These are phyloP conservation scores for Antigone vipio DNA, from an alignment of 2,113 vertebrate genomes.

Conservation along the genomic window DNA sequence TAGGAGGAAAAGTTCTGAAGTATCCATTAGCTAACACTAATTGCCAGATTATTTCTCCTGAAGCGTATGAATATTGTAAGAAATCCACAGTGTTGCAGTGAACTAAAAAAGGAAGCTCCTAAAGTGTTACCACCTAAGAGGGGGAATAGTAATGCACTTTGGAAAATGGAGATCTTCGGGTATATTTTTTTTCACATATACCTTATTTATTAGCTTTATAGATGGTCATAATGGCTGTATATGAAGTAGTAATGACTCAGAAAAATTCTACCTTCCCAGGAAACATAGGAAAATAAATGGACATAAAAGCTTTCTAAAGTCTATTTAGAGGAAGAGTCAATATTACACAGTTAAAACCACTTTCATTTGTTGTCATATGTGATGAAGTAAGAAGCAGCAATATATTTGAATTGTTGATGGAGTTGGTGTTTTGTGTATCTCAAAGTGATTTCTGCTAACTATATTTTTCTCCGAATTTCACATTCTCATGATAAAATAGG, in stretches of 20 bases:
- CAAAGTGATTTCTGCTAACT: neutral
- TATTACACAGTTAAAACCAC: neutral
- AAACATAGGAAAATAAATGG: neutral
- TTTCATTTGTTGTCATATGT: neutral
- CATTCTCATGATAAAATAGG: neutral
- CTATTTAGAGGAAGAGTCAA: neutral
- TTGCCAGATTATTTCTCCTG: neutral
- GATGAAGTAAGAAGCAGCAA: neutral
- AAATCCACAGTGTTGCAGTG: neutral
- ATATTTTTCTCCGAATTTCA: neutral
- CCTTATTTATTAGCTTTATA: neutral
- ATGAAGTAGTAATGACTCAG: neutral
- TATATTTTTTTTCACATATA: neutral
- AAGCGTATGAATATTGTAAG: neutral
- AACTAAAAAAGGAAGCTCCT: neutral
- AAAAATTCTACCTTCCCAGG: neutral
- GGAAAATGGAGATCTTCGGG: neutral
- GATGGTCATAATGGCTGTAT: neutral
- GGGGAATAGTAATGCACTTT: neutral
- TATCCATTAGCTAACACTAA: neutral
- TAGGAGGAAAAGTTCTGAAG: neutral
- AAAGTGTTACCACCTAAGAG: neutral
- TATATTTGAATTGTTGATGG: neutral
- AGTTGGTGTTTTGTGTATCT: neutral
- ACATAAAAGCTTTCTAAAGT: neutral